These are phyloP conservation scores for Strongylocentrotus purpuratus DNA, from an alignment of 35 echinoderm and acorn worm species.

Conservation along the genomic window DNA sequence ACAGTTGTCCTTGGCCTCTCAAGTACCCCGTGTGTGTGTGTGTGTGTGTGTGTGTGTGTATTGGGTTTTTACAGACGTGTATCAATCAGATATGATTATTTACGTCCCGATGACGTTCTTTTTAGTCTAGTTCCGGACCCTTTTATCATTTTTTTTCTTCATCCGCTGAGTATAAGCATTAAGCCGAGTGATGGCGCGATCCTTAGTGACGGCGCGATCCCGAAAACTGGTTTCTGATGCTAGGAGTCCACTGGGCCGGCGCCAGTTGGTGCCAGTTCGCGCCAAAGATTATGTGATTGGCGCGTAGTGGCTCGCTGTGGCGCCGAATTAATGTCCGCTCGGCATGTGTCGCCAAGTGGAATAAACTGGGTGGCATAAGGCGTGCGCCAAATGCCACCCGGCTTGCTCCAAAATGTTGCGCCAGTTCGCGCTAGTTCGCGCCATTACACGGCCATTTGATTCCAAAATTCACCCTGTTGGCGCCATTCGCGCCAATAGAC, in stretches of 20 bases:
- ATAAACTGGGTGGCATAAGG: conserved; percentile 51
- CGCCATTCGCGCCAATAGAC: conserved; percentile 26
- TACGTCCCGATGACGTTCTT: too few species aligned
- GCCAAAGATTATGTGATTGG: conserved; percentile 54
- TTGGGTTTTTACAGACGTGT: too few species aligned
- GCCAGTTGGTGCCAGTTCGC: conserved; percentile 54
- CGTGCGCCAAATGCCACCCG: conserved; percentile 44
- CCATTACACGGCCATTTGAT: conserved; percentile 55
- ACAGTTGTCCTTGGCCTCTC: too few species aligned
- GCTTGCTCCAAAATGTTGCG: conserved; percentile 35
- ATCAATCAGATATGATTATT: too few species aligned
- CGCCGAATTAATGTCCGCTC: conserved; percentile 52
- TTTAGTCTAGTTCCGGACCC: too few species aligned
- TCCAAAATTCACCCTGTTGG: conserved; percentile 41
- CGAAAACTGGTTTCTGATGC: too few species aligned
- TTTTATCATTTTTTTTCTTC: too few species aligned
- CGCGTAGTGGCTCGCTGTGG: conserved; percentile 54
- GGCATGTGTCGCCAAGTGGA: conserved; percentile 55
- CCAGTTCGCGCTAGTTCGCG: conserved; percentile 31
- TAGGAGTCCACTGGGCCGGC: neutral
- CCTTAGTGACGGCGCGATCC: too few species aligned
- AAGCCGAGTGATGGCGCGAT: too few species aligned
- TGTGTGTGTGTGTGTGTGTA: too few species aligned
- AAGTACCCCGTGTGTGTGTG: too few species aligned
- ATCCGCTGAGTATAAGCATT: too few species aligned